Base-by-base conservation (phyloP, 2,888 invertebrate genomes). In the Sphaerophoria rueppellii region DNA sequence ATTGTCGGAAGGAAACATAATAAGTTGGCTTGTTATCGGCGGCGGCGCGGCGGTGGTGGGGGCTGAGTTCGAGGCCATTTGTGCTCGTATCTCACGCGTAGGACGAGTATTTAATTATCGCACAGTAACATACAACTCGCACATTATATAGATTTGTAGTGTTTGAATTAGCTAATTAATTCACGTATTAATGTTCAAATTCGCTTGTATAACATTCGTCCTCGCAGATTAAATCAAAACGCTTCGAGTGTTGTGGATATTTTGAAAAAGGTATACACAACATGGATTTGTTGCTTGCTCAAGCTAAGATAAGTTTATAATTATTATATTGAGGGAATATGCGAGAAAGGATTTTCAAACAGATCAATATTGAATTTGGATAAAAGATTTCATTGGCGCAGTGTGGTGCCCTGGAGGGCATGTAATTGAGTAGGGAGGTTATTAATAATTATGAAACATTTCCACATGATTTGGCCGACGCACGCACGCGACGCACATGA, bases 101-200 rank as follows among this genome's bases (percentile, higher is more conserved):
- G 75, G 75, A 76, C 67, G 76, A 58, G 80, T 81, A 80, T 85
- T 85, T 85, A 85, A 85, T 80, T 81, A 85, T 73, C 76, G 72
- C 70, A 63, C 72, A 80, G 69, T 71, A 74, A 43, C 43, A 4
- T 43, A 43, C 60, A 14, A 48, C 16, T 24, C 24, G 24, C 6
- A 9, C 6, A 7, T 70, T 63, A 71, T 50, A 75, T 58, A 85
- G 60, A 81, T 77, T 76, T 69, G 73, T 85, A 80, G 85, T 85
- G 85, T 81, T 85, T 81, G 81, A 85, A 81, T 85, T 77, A 81
- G 85, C 85, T 85, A 85, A 85, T 85, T 85, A 85, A 85, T 85
- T 85, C 81, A 81, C 76, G 80, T 85, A 81, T 77, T 80, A 77
- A 81, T 77, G 81, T 55, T 81, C 63, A 77, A 85, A 76, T 85